phyloP scores from a whole-genome alignment of 2,797 vertebrate species.

The Lagodon rhomboides region DNA sequence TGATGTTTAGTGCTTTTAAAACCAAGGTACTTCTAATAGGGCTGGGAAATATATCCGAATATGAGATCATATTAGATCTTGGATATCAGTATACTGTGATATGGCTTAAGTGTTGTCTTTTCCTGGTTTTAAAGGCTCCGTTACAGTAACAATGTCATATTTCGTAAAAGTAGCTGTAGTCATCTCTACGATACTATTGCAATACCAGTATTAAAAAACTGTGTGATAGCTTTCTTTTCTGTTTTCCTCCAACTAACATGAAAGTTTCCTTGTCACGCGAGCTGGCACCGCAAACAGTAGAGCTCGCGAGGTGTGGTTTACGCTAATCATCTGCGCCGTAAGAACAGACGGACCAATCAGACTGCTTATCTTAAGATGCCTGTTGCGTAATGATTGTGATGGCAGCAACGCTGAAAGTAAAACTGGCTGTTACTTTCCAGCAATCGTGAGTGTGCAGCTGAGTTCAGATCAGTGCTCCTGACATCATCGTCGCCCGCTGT shows the following conservation, averaged over 20 bases:
- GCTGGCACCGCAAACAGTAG: slow-evolving; percentile 1
- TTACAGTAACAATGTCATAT: no score
- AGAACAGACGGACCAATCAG: slow-evolving; percentile 58
- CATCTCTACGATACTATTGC: no score
- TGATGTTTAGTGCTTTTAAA: background rate
- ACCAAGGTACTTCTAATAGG: background rate
- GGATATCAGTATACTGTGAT: no score
- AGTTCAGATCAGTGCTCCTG: background rate
- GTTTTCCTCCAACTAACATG: background rate
- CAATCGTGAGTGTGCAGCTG: background rate
- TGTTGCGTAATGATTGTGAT: slow-evolving; percentile 41
- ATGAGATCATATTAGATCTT: no score
- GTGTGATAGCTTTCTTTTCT: background rate
- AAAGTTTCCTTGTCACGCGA: background rate
- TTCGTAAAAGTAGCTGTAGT: no score
- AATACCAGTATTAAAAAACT: no score
- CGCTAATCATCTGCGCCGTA: slow-evolving; percentile 35
- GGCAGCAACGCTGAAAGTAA: slow-evolving; percentile 13
- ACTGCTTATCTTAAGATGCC: slow-evolving; percentile 30
- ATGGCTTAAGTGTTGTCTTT: no score
- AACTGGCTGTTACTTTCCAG: background rate
- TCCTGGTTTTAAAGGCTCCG: no score
- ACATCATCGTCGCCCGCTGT: background rate
- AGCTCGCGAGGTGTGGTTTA: slow-evolving; percentile 44
- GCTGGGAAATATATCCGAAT: no score